phyloP scores from a whole-genome alignment of 2,888 invertebrate genomes.

The Dendrolimus houi region DNA sequence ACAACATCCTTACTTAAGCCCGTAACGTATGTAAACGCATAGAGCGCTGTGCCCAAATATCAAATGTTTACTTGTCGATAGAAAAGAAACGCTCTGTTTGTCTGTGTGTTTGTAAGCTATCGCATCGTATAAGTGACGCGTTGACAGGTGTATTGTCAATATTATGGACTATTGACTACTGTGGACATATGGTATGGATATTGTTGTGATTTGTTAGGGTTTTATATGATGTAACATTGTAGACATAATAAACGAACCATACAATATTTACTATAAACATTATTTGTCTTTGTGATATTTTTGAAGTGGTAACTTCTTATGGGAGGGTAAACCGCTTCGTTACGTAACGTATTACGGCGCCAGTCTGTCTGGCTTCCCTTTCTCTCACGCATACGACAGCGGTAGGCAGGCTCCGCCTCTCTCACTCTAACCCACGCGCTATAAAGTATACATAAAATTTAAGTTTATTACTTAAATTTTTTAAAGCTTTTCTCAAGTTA shows the following conservation, averaged over 20 bases:
- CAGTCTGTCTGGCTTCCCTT: no score
- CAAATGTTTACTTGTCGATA: conserved; percentile 37
- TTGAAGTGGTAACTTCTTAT: no score
- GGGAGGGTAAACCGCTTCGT: no score
- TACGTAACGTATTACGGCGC: no score
- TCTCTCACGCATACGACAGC: no score
- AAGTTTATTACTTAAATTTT: no score
- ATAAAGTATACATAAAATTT: no score
- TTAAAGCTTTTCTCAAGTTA: no score
- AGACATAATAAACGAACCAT: background rate
- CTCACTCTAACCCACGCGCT: no score
- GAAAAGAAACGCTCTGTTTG: conserved; percentile 33
- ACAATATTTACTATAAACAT: no score
- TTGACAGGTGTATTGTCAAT: background rate
- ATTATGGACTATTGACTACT: conserved; percentile 4
- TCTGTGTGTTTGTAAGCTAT: conserved; percentile 21
- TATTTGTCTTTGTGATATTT: no score
- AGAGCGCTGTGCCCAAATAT: conserved; percentile 18
- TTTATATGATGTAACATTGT: background rate
- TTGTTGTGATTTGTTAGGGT: background rate
- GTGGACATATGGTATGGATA: background rate
- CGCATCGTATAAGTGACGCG: conserved; percentile 9
- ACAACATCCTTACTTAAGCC: conserved; percentile 18
- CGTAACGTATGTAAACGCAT: conserved; percentile 26
- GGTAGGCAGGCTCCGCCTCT: no score